phyloP scores from a whole-genome alignment of 2,113 vertebrate genomes.

The Eidolon helvum region DNA sequence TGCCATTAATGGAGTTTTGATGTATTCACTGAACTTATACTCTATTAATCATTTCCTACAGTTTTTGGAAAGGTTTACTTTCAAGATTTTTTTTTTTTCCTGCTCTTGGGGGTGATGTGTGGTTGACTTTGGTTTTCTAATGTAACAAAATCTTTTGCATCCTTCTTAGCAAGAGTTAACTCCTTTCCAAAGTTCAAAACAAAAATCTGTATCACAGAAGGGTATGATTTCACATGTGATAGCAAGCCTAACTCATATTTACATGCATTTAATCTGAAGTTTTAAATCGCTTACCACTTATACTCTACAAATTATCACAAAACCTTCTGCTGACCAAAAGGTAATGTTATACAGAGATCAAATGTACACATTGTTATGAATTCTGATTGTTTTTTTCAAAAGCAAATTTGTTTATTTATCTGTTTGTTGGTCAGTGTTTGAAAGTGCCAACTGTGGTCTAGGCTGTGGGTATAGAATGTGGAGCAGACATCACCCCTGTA shows the following conservation, averaged over 20 bases:
- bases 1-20: not conserved
- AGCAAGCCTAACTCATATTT: not conserved
- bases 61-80: slow-evolving; percentile 38
- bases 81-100: not conserved
- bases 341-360: not conserved
- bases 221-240: not conserved
- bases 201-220: not conserved
- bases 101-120: not conserved
- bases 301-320: not conserved
- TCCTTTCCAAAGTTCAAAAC: not conserved
- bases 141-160: slow-evolving; percentile 4
- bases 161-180: slow-evolving; percentile 28
- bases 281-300: slow-evolving; percentile 2
- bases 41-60: slow-evolving; percentile 36
- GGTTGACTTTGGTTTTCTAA: slow-evolving; percentile 11
- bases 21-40: not conserved
- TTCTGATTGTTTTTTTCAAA: not conserved
- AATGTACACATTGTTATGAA: not conserved
- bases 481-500: not conserved
- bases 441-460: not conserved
- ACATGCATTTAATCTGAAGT: not conserved
- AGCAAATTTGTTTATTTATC: not conserved
- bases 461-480: not conserved
- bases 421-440: not conserved
- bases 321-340: not conserved